Conservation (phyloP, 1,140 invertebrate genomes). For the Eumeta japonica region DNA sequence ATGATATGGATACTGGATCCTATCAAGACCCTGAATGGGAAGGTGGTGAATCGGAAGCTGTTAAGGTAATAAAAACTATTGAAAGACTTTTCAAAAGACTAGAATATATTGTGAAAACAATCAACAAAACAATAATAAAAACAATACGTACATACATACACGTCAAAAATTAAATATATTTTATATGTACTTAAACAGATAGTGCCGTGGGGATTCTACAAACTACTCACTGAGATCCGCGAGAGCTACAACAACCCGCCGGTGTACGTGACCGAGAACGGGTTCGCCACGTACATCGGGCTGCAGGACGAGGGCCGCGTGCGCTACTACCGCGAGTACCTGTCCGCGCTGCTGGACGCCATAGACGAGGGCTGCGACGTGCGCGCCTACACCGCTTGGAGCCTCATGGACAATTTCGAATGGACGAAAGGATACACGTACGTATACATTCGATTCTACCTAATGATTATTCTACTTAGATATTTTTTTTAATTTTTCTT, state of each 20-base stretch:
- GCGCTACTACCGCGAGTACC: conserved; percentile 49
- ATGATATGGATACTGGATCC: conserved; percentile 16
- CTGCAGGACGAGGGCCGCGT: conserved; percentile 33
- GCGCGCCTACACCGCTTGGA: conserved; percentile 62
- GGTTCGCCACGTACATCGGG: conserved; percentile 27
- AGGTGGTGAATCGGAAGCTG: conserved; percentile 11
- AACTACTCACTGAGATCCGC: conserved; percentile 26
- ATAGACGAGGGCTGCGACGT: conserved; percentile 38
- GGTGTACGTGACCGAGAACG: conserved; percentile 39
- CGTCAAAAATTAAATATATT: not conserved
- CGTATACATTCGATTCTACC: too few species aligned
- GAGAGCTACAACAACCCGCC: conserved; percentile 31
- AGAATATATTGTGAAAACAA: not conserved
- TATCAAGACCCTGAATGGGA: conserved; percentile 20
- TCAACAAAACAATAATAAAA: not conserved
- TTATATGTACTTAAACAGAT: conserved; percentile 3
- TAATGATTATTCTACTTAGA: too few species aligned
- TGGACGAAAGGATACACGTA: conserved; percentile 59
- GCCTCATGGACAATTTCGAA: conserved; percentile 67
- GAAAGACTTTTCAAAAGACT: not conserved
- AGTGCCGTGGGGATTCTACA: conserved; percentile 41
- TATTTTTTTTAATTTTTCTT: too few species aligned
- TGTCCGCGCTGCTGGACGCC: conserved; percentile 30
- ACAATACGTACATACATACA: not conserved
- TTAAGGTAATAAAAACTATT: conserved; percentile 15